Base-by-base conservation (phyloP, 2,797 vertebrate genomes). In the Amniataba percoides region DNA sequence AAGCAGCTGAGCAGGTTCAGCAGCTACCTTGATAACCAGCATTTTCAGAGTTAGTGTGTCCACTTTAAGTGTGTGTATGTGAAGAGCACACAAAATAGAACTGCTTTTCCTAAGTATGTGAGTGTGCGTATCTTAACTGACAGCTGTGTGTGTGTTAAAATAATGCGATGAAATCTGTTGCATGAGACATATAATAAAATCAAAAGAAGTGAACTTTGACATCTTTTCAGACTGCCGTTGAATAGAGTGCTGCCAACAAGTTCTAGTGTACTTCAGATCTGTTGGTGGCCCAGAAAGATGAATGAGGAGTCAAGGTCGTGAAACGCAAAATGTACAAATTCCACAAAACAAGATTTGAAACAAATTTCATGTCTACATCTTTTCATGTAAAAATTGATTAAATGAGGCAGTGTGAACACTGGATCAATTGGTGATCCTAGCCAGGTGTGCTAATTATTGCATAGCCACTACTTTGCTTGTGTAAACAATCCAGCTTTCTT, bases 21-120 rank as follows among this genome's bases (percentile, higher is more conserved):
- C n/a, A 53, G 42, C 67, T 64, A 58, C 46, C n/a, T 62, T 69
- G 66, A 82, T 85, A 77, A 65, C 55, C 48, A 87, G 68, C n/a
- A 53, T 40, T 81, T 78, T 71, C 25, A 74, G 25, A 77, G 58
- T 65, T 51, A 43, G 39, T 71, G 68, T 72, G 42, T 10, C 21
- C 31, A 36, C 46, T 66, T 80, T n/a, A 46, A 5, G 11, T 51
- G n/a, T 51, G 40, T 77, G 65, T 73, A 45, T 77, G 69, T 63
- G 46, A 60, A 68, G 9, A 66, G 12, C n/a, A 39, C 5, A 19
- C 8, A 49, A 36, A 42, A 31, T 67, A 40, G 71, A 71, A 70
- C 57, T 2, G 34, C 16, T 58, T 69, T 71, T 61, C 71, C 9
- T 53, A 23, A 43, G 10, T 25, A 11, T 56, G 18, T 40, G 51